Base-by-base conservation (phyloP, 2,797 vertebrate species). In the Chromis chromis region DNA sequence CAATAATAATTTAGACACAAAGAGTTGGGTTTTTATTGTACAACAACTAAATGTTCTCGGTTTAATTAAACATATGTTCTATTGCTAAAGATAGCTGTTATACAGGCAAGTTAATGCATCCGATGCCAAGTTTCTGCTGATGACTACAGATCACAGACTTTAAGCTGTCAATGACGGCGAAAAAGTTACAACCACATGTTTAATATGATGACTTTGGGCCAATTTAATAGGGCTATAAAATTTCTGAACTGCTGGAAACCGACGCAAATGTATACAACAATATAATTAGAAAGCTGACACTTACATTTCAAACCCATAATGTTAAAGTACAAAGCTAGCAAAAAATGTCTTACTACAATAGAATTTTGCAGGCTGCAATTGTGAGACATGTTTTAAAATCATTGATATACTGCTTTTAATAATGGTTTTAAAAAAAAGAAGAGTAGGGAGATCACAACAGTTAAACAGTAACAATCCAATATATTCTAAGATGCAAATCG, bases 401-500 rank as follows among this genome's bases (percentile, higher is more conserved):
- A 17, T 44, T 22, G 12, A 12, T 33, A 22, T 33, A n/a, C 31
- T 2, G 28, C 39, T 5, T 6, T 36, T 25, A 14, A 9, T 33
- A n/a, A 46, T n/a, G 13, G 14, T 36, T n/a, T 40, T 17, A 36
- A 39, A 31, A 48, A 3, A 28, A 53, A 22, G 1, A 42, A 14
- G 28, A 6, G 11, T 2, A 17, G 21, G 17, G 8, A 22, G 31
- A 62, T 42, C 24, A 19, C 53, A 40, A 12, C 12, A 9, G n/a
- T 57, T 22, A 60, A 49, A 21, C 21, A 48, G 4, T 10, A 48
- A 19, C 7, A 10, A n/a, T 48, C 19, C 19, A n/a, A 48, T 10
- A n/a, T n/a, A 64, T 49, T 77, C 44, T 61, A 3, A 65, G 56
- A 74, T 25, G 24, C 21, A 48, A 69, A 81, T 64, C 16, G 2